phyloP scores from a whole-genome alignment of 2,797 vertebrate genomes.

The Anguilla marmorata region DNA sequence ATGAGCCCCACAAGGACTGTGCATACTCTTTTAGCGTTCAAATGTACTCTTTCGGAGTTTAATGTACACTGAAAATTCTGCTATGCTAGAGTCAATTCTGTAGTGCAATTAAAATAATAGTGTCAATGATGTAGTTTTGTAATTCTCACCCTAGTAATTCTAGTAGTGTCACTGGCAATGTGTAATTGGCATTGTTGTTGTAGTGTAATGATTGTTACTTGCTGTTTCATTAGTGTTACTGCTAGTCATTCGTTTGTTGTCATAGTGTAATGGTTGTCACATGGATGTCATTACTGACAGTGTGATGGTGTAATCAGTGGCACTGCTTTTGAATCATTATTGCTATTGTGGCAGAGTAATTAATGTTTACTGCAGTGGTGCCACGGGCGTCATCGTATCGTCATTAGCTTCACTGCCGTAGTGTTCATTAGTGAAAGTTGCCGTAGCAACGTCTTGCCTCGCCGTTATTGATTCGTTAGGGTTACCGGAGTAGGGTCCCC shows the following conservation, averaged over 20 bases:
- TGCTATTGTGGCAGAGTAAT: not conserved
- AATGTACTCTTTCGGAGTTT: too few species aligned
- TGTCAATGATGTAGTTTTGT: not conserved
- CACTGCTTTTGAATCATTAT: not conserved
- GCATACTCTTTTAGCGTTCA: too few species aligned
- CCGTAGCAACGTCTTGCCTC: not conserved
- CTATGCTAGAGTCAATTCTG: not conserved
- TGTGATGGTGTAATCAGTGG: not conserved
- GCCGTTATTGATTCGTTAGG: not conserved
- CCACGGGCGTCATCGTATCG: not conserved
- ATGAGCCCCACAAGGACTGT: too few species aligned
- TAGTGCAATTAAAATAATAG: not conserved
- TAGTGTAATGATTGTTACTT: not conserved
- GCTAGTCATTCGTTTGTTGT: not conserved
- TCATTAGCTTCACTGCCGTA: not conserved
- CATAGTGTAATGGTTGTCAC: not conserved
- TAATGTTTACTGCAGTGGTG: not conserved
- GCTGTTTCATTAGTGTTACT: not conserved
- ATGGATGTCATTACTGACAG: not conserved
- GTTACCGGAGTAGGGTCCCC: not conserved
- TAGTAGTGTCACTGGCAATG: not conserved
- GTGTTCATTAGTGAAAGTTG: not conserved
- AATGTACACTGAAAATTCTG: not conserved
- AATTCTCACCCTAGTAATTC: not conserved
- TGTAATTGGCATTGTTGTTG: not conserved